Evolutionary conservation across 2,797 vertebrate genomes (phyloP).

Genomic region (Hyperoplus immaculatus): DNA sequence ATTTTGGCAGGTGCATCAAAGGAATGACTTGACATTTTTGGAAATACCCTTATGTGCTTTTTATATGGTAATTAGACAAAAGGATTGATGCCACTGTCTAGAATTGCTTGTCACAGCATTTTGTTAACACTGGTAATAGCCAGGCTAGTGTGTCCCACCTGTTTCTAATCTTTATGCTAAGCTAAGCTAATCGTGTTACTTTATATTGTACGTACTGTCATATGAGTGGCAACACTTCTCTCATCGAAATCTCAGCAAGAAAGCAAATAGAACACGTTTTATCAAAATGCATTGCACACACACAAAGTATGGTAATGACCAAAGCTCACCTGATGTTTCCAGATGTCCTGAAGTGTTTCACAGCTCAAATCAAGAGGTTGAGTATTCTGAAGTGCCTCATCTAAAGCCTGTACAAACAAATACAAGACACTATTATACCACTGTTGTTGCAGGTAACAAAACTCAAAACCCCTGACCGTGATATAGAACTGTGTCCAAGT

Average conservation of each 20-base stretch:
- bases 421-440: not conserved
- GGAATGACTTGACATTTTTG: not conserved
- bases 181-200: not conserved
- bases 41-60: not conserved
- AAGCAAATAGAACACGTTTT: not conserved
- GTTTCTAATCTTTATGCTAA: constrained; percentile 1
- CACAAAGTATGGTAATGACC: not conserved
- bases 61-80: not conserved
- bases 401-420: constrained; percentile 59
- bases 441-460: too few relatives aligned
- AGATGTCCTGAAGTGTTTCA: constrained; percentile 65
- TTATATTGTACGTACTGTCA: not conserved
- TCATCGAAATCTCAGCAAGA: not conserved
- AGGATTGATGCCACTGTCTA: too few relatives aligned
- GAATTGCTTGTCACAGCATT: too few relatives aligned
- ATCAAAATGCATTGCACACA: not conserved
- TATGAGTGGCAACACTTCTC: not conserved
- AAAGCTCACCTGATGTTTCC: constrained; percentile 78
- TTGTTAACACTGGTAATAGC: not conserved
- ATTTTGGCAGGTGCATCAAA: not conserved
- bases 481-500: not conserved
- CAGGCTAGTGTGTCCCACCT: not conserved
- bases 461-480: too few relatives aligned
- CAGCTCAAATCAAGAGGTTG: not conserved
- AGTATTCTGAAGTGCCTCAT: constrained; percentile 43